Percentiles rank a stretch among this genome's conserved stretches.
phyloP scores from a whole-genome alignment of 2,113 vertebrate genomes.

The Halcyon senegalensis region DNA sequence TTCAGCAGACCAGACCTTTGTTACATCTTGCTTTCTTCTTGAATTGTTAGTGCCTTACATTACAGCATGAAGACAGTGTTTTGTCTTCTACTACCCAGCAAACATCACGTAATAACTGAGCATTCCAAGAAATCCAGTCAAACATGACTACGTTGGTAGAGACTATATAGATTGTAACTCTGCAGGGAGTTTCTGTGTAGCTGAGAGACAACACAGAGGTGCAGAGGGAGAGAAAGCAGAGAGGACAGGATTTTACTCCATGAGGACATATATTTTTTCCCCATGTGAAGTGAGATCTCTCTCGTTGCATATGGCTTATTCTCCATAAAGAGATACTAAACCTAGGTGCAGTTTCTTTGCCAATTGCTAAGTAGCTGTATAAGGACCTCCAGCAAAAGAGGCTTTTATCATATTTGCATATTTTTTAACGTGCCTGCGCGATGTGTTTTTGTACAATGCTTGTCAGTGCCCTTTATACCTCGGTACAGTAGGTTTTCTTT shows the following conservation, averaged over 20 bases:
- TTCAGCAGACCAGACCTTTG: constrained; percentile 31
- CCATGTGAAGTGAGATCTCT: not conserved
- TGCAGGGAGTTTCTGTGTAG: not conserved
- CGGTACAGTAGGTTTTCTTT: not conserved
- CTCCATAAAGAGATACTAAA: not conserved
- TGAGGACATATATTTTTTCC: not conserved
- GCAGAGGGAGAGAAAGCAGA: not conserved
- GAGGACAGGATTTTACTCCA: not conserved
- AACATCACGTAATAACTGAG: constrained; percentile 41
- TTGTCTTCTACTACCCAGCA: constrained; percentile 55
- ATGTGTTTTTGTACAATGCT: not conserved
- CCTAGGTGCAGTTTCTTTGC: not conserved
- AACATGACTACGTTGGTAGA: not conserved
- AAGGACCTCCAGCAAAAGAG: not conserved
- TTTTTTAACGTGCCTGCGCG: not conserved
- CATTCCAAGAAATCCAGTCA: constrained; percentile 49
- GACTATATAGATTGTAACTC: not conserved
- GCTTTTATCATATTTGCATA: not conserved
- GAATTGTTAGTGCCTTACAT: constrained; percentile 42
- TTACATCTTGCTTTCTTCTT: constrained; percentile 40
- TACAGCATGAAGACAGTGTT: constrained; percentile 42
- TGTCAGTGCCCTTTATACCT: not conserved
- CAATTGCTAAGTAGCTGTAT: not conserved
- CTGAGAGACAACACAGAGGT: not conserved
- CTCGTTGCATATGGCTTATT: not conserved